Evolutionary conservation across 2,113 vertebrate genomes (phyloP).

Genomic region (Actenoides lindsayi): DNA sequence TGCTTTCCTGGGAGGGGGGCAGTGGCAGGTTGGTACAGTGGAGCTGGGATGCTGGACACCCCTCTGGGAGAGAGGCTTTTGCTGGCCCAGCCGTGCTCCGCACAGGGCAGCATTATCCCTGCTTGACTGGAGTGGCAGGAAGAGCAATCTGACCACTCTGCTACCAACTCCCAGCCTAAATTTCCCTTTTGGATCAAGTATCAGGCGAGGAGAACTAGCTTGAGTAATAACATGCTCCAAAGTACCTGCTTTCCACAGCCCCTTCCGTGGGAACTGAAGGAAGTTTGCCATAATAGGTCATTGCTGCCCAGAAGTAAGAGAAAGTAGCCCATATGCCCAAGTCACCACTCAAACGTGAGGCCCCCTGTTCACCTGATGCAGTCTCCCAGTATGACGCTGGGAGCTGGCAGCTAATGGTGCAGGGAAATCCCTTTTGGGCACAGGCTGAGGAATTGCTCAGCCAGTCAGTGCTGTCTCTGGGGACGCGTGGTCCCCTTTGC

Average conservation of each 20-base stretch:
- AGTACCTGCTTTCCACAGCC: not conserved
- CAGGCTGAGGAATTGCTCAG: not conserved
- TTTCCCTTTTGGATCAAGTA: not conserved
- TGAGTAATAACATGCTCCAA: not conserved
- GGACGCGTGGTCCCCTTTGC: not conserved
- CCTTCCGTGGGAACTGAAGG: not conserved
- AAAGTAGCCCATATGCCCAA: not conserved
- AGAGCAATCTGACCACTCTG: not conserved
- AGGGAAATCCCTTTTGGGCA: not conserved
- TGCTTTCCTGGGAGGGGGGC: rapidly evolving
- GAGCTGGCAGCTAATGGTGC: not conserved
- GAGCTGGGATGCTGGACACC: not conserved
- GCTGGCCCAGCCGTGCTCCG: not conserved
- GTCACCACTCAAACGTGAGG: rapidly evolving
- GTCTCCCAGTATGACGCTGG: not conserved
- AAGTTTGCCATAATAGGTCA: not conserved
- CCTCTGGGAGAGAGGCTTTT: not conserved
- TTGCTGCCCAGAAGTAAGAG: not conserved
- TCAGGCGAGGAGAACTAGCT: not conserved
- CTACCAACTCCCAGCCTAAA: not conserved
- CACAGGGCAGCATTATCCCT: not conserved
- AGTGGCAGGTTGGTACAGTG: not conserved
- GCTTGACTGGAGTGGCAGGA: not conserved
- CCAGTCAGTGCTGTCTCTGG: not conserved
- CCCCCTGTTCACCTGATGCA: not conserved